Percentiles rank a stretch among this genome's conserved stretches.
These are phyloP conservation scores for Campaea margaritaria DNA, from an alignment of 2,888 invertebrate genomes.

Conservation along the genomic window DNA sequence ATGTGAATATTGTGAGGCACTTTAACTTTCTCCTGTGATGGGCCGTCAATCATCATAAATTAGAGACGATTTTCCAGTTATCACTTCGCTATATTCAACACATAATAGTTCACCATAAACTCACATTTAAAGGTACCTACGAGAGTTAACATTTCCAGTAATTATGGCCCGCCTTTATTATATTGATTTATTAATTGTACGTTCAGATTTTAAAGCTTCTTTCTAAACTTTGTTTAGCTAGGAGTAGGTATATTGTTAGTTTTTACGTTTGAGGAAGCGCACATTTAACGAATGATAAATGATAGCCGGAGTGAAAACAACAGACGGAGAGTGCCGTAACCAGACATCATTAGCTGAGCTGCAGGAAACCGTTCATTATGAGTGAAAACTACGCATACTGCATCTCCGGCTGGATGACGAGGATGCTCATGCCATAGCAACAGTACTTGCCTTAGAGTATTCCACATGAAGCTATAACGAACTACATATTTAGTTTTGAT, in stretches of 20 bases:
- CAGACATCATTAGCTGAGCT: constrained; percentile 55
- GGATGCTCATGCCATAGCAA: constrained; percentile 38
- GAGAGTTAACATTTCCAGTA: constrained; percentile 7
- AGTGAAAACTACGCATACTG: constrained; percentile 60
- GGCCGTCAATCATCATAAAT: constrained; percentile 78
- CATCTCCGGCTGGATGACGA: constrained; percentile 52
- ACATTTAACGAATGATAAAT: constrained; percentile 50
- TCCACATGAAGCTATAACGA: no score
- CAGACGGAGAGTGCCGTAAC: constrained; percentile 45
- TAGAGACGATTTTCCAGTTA: constrained; percentile 75
- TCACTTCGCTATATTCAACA: constrained; percentile 58
- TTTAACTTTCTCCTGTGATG: constrained; percentile 79
- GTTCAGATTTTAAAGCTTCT: constrained; percentile 23
- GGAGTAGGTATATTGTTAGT: constrained; percentile 14
- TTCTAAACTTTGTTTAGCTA: constrained; percentile 29
- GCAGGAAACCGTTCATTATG: constrained; percentile 62
- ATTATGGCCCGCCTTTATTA: constrained; percentile 12
- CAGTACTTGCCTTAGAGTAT: constrained; percentile 8
- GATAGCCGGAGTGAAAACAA: constrained; percentile 55
- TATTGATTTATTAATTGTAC: constrained; percentile 24
- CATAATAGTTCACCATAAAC: constrained; percentile 33
- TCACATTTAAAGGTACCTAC: constrained; percentile 13
- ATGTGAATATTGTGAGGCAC: constrained; percentile 72
- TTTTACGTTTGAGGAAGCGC: constrained; percentile 38
- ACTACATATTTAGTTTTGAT: no score